A percentile compares a stretch with the other conserved stretches of the same genome.
These are phyloP conservation scores for Lasioglossum leucozonium DNA, from an alignment of 2,888 invertebrate genomes.

Conservation along the genomic window DNA sequence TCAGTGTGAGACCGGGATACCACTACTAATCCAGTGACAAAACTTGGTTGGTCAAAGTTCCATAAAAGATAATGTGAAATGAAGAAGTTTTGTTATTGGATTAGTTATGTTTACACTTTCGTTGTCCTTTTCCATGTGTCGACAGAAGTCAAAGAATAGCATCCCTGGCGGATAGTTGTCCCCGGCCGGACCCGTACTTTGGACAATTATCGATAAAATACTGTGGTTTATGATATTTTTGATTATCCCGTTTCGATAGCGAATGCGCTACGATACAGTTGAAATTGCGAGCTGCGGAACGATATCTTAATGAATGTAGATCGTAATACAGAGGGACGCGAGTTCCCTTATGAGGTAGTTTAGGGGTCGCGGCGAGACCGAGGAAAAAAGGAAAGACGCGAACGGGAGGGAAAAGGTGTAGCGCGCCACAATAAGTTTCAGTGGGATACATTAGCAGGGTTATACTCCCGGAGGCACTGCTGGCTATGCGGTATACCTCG, in stretches of 20 bases:
- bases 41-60: too few species aligned
- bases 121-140: too few species aligned
- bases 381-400: conserved; percentile 15
- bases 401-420: conserved; percentile 43
- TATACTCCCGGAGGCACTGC: conserved; percentile 78
- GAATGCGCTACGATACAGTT: not conserved
- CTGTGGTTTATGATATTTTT: too few species aligned
- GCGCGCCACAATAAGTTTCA: conserved; percentile 69
- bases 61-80: too few species aligned
- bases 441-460: conserved; percentile 79
- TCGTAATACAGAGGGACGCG: conserved; percentile 69
- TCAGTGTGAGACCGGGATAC: too few species aligned
- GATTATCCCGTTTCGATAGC: not conserved
- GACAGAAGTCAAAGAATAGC: too few species aligned
- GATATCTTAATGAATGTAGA: conserved; percentile 58
- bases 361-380: conserved; percentile 45
- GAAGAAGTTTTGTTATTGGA: too few species aligned
- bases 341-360: conserved; percentile 35
- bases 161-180: too few species aligned
- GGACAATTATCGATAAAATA: too few species aligned
- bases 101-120: too few species aligned
- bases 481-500: conserved; percentile 77
- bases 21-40: too few species aligned
- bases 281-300: conserved; percentile 13
- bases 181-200: too few species aligned